These are phyloP conservation scores for Ormyrus rosae DNA, from an alignment of 2,888 invertebrate genomes.

Conservation along the genomic window DNA sequence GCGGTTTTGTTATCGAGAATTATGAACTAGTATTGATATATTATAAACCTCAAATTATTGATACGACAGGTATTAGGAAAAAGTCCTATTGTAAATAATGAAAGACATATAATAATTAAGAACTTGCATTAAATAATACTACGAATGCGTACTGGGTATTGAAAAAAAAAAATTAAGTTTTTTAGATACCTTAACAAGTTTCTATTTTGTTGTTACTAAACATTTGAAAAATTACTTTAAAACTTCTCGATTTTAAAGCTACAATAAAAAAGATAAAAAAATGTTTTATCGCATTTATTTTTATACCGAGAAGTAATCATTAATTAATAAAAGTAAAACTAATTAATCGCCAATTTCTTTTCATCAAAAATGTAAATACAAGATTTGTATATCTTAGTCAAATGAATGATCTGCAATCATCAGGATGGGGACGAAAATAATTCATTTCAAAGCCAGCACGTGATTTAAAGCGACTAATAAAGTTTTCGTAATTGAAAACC, in stretches of 20 bases:
- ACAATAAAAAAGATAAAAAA: not conserved
- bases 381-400: slow-evolving; percentile 14
- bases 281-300: slow-evolving; percentile 29
- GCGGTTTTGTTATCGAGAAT: slow-evolving; percentile 20
- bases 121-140: slow-evolving; percentile 6
- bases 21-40: slow-evolving; percentile 25
- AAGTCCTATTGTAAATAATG: slow-evolving; percentile 36
- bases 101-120: slow-evolving; percentile 10
- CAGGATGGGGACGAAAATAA: not conserved
- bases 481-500: slow-evolving; percentile 20
- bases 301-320: slow-evolving; percentile 43
- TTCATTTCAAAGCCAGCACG: not conserved
- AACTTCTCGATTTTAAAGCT: not conserved
- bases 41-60: not conserved
- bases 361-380: slow-evolving; percentile 22
- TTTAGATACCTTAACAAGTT: not conserved
- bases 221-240: slow-evolving; percentile 1
- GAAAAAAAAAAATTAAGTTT: not conserved
- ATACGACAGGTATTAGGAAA: slow-evolving; percentile 24
- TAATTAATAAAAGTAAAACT: not conserved
- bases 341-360: not conserved
- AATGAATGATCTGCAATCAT: slow-evolving; percentile 8
- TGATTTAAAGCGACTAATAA: slow-evolving; percentile 3
- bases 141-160: not conserved
- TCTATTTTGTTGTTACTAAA: slow-evolving; percentile 9